Percentiles rank a stretch among this genome's conserved stretches.
Conservation (phyloP, 2,113 vertebrate genomes). For the Triplophysa siluroides region DNA sequence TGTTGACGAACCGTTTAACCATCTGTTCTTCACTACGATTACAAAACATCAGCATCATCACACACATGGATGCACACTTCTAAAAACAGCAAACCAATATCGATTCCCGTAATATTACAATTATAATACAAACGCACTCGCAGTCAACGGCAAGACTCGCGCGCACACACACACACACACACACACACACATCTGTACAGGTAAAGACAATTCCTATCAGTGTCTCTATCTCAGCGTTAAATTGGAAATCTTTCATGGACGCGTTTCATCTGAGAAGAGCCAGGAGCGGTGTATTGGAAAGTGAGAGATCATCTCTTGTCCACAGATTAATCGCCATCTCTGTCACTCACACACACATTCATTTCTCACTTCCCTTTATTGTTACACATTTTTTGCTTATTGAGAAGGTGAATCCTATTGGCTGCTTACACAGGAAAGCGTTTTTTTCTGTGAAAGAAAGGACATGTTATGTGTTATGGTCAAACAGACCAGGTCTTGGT, state of each 20-base stretch:
- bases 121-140: neutral
- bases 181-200: conserved; percentile 27
- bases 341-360: neutral
- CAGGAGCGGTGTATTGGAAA: neutral
- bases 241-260: conserved; percentile 6
- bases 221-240: neutral
- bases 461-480: neutral
- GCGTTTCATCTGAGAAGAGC: neutral
- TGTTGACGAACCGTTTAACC: conserved; percentile 37
- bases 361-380: neutral
- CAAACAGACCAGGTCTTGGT: neutral
- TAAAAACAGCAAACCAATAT: conserved; percentile 1
- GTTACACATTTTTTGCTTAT: neutral
- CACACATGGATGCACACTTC: conserved; percentile 10
- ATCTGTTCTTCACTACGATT: conserved; percentile 39
- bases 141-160: neutral
- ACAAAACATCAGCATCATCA: neutral
- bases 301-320: conserved; percentile 1
- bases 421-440: neutral
- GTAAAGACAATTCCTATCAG: conserved; percentile 13
- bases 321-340: neutral
- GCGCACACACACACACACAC: conserved; percentile 18
- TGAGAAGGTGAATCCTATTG: neutral
- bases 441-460: too few species aligned
- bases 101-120: neutral